Base-by-base conservation (phyloP, 2,888 invertebrate species). In the Ramazzottius varieornatus region DNA sequence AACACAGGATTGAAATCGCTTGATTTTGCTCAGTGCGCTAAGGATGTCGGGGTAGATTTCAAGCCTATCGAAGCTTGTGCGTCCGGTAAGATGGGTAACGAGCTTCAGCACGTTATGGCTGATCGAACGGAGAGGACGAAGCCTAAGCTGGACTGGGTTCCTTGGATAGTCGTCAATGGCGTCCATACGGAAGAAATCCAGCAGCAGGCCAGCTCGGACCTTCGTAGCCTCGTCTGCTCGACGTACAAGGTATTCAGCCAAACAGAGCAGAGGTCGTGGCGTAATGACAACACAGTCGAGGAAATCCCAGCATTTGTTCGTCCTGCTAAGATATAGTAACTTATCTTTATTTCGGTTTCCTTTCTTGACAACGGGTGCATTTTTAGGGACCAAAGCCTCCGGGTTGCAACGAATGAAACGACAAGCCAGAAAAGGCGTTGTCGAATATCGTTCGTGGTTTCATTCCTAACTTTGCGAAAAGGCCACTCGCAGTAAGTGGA, bases 101-200 rank as follows among this genome's bases (percentile, higher is more conserved):
- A 69, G 64, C 69, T 72, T 2, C 72, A 72, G 63, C 64, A 63
- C 32, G 67, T 68, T 32, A 71, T 71, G 0, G 72, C 72, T 33
- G 66, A 65, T 2, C 66, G 69, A 4, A 72, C 72, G 1, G 66
- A 65, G 46, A 66, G 68, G 40, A 70, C 70, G 33, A 71, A 46
- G 24, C 69, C 69, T 2, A 69, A 70, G 20, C 72, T 72, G 64
- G 65, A 68, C 1, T 68, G 68, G 64, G 72, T 72, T 2, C 72
- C 72, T n/a, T 72, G 71, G 70, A 40, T 72, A 13, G 67, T 71
- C 1, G 68, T 72, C 66, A 71, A 72, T 66, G 70, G 71, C 33
- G 71, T 54, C 24, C 54, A 54, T 54, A 54, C 54, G 29, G 20
- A 54, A 54, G 54, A 54, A 8, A 54, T 54, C 29, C 54, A 54